Base-by-base conservation (phyloP, 2,888 invertebrate genomes). In the Cryptophagus acutangulus region DNA sequence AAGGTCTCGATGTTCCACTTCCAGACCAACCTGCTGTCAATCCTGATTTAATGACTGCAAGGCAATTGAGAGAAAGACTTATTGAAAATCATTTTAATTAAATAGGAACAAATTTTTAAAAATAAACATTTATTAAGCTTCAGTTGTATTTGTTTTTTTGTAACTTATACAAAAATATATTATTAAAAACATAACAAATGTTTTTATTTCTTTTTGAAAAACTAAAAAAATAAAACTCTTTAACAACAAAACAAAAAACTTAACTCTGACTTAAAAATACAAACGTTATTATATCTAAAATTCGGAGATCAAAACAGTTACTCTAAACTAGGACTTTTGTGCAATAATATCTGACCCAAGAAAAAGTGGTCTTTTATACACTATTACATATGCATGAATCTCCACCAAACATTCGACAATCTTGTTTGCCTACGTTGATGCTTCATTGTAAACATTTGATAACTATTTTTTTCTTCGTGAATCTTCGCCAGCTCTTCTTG, bases 11-110 rank as follows among this genome's bases (percentile, higher is more conserved):
- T 10, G 31, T 15, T 6, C 14, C 12, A 3, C 3, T 15, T 6
- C 14, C 12, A 3, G 3, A 13, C 15, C 4, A 31, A 4, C 3
- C 3, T 4, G 12, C 3, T 3, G 31, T 12, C 17, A 31, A 31
- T 13, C 14, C 8, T 3, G 34, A 34, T 34, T 16, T 34, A 12
- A 20, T 4, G 13, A 3, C 17, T 4, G 34, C 18, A 17, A 3
- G 34, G 10, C 3, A 16, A 8, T n/a, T 34, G 3, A 17, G 20
- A 17, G 4, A 17, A 34, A 2, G 5, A n/a, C 5, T 34, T 12
- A 12, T 30, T 34, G 14, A 39, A 26, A 17, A 17, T 16, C 14
- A 29, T 45, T 30, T 34, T 8, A 14, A 34, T 34, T 17, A n/a
- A n/a, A n/a, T n/a, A n/a, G n/a, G n/a, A n/a, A n/a, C n/a, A n/a